Percentiles rank a stretch among this genome's conserved stretches.
Evolutionary conservation across 1,140 invertebrate species (phyloP).

Genomic region (Eurosta solidaginis): DNA sequence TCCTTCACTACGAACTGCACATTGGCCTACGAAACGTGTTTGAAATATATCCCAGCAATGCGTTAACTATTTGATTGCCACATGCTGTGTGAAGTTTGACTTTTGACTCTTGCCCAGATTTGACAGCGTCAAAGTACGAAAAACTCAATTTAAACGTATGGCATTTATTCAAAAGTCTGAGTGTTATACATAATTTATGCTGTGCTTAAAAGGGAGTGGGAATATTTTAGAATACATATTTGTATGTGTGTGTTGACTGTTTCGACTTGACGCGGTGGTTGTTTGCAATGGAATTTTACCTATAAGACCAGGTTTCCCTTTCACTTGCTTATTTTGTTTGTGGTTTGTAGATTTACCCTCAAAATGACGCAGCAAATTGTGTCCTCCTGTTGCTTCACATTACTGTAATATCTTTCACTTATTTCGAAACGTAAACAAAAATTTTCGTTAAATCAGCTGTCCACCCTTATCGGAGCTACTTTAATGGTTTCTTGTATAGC

Average conservation of each 20-base stretch:
- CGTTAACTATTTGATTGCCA: not conserved
- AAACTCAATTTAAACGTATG: constrained; percentile 12
- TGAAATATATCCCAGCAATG: not conserved
- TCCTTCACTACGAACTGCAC: not conserved
- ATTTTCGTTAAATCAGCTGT: not conserved
- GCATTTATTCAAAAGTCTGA: not conserved
- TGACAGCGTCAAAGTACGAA: not conserved
- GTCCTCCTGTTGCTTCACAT: not conserved
- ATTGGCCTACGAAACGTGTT: not conserved
- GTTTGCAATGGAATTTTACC: not conserved
- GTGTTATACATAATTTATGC: too few species aligned
- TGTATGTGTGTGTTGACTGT: too few species aligned
- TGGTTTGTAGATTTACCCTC: not conserved
- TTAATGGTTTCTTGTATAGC: not conserved
- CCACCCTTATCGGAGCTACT: not conserved
- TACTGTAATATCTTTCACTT: not conserved
- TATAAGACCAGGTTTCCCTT: not conserved
- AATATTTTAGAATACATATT: too few species aligned
- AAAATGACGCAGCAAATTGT: not conserved
- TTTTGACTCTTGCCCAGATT: not conserved
- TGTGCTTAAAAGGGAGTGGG: too few species aligned
- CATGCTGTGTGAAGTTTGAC: constrained; percentile 12
- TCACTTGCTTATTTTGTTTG: not conserved
- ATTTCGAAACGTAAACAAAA: not conserved
- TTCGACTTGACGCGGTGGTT: not conserved